These are phyloP conservation scores for Lethrus apterus DNA, from an alignment of 1,140 invertebrate species.

Conservation along the genomic window DNA sequence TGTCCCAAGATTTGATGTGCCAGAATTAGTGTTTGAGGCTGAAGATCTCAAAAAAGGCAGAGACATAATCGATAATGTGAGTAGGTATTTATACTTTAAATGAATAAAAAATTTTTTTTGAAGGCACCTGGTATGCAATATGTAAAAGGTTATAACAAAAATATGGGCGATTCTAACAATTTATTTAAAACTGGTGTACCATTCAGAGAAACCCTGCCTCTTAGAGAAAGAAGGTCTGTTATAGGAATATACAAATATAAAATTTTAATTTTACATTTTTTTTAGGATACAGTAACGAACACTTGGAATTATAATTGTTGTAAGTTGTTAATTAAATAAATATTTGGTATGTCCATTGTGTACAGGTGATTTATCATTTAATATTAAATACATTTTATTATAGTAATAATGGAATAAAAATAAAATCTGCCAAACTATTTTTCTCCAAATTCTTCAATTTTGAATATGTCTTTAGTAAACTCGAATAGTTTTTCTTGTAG, in stretches of 20 bases:
- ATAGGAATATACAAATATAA: no score
- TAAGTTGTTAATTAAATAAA: no score
- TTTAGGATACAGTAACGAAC: no score
- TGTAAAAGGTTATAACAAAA: slow-evolving; percentile 47
- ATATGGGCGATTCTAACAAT: slow-evolving; percentile 45
- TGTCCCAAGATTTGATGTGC: slow-evolving; percentile 51
- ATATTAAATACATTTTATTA: no score
- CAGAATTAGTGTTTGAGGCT: slow-evolving; percentile 51
- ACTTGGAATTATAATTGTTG: no score
- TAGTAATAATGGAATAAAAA: no score
- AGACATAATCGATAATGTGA: slow-evolving; percentile 43
- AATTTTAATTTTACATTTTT: no score
- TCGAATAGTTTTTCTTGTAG: slow-evolving; percentile 43
- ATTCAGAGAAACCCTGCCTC: slow-evolving; percentile 30
- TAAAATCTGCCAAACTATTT: no score
- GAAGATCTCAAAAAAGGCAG: slow-evolving; percentile 45
- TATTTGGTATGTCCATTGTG: no score
- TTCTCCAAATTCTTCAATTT: slow-evolving; percentile 42
- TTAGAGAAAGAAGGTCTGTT: slow-evolving; percentile 31
- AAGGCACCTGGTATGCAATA: slow-evolving; percentile 50
- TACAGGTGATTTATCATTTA: no score
- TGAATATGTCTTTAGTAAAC: slow-evolving; percentile 42
- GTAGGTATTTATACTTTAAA: slow-evolving; percentile 22
- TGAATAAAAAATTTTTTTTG: slow-evolving; percentile 11
- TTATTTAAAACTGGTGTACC: slow-evolving; percentile 41